A percentile compares a stretch with the other conserved stretches of the same genome.
Evolutionary conservation across 2,797 vertebrate species (phyloP).

Genomic region (Halcyon smyrnensis): DNA sequence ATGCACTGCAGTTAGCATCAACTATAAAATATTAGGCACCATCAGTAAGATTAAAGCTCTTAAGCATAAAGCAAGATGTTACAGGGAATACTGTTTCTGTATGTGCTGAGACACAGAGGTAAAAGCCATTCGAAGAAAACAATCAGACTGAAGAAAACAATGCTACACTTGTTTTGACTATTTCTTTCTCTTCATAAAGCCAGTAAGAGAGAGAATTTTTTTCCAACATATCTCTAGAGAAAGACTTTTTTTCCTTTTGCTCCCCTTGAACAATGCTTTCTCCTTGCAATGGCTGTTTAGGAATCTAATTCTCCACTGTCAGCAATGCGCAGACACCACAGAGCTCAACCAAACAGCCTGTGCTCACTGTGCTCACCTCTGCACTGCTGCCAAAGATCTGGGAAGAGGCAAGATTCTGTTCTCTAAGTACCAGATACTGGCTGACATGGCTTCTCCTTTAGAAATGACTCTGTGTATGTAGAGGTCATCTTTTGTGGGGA

Average conservation of each 20-base stretch:
- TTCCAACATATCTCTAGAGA: not conserved
- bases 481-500: not conserved
- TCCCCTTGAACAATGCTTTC: not conserved
- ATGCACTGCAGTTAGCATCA: not conserved
- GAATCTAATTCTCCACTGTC: not conserved
- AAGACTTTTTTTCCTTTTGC: not conserved
- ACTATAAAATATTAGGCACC: not conserved
- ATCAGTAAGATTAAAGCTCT: not conserved
- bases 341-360: not conserved
- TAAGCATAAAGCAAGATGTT: not conserved
- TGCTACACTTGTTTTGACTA: not conserved
- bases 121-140: not conserved
- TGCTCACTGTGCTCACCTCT: not conserved
- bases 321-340: fast-evolving
- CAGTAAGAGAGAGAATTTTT: not conserved
- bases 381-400: not conserved
- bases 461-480: not conserved
- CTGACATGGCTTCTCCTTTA: not conserved
- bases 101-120: not conserved
- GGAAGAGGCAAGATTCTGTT: not conserved
- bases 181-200: not conserved
- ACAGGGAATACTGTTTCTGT: not conserved
- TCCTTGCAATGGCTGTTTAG: not conserved
- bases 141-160: not conserved
- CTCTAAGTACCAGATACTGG: not conserved